A percentile compares a stretch with the other conserved stretches of the same genome.
Evolutionary conservation across 2,113 vertebrate genomes (phyloP).

Genomic region (Oryzias celebensis): DNA sequence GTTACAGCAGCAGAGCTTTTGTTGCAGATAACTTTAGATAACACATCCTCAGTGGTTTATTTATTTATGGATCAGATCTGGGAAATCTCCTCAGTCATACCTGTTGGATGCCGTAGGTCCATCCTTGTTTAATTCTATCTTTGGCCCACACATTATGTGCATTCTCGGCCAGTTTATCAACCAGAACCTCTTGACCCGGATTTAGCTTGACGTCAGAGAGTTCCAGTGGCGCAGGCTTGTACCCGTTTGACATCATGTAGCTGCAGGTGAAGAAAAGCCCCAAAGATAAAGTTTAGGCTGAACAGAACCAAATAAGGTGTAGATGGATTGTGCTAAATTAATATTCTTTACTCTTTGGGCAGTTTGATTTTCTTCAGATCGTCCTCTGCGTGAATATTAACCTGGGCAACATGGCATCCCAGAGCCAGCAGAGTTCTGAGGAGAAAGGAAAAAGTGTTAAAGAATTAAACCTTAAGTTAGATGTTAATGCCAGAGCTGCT

Average conservation of each 20-base stretch:
- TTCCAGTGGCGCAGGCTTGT: conserved; percentile 94
- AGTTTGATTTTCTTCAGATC: conserved; percentile 95
- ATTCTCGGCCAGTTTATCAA: conserved; percentile 97
- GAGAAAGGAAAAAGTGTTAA: not conserved
- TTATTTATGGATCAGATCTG: not conserved
- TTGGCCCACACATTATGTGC: conserved; percentile 99
- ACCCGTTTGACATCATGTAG: conserved; percentile 95
- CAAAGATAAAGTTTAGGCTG: not conserved
- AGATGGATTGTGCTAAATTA: not conserved
- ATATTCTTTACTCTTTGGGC: conserved; percentile 87
- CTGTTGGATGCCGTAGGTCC: conserved; percentile 99
- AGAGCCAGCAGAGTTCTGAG: conserved; percentile 91
- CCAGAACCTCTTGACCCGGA: conserved; percentile 91
- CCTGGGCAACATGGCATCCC: conserved; percentile 91
- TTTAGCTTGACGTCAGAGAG: conserved; percentile 93
- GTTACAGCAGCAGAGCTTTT: no score
- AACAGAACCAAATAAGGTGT: not conserved
- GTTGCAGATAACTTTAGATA: no score
- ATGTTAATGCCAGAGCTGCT: no score
- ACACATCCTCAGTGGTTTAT: no score
- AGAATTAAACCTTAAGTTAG: no score
- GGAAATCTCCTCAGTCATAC: conserved; percentile 57
- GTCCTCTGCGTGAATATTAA: conserved; percentile 88
- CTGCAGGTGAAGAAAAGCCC: conserved; percentile 64
- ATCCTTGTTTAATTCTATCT: conserved; percentile 98